phyloP scores from a whole-genome alignment of 2,888 invertebrate species.

The Mythimna impura region DNA sequence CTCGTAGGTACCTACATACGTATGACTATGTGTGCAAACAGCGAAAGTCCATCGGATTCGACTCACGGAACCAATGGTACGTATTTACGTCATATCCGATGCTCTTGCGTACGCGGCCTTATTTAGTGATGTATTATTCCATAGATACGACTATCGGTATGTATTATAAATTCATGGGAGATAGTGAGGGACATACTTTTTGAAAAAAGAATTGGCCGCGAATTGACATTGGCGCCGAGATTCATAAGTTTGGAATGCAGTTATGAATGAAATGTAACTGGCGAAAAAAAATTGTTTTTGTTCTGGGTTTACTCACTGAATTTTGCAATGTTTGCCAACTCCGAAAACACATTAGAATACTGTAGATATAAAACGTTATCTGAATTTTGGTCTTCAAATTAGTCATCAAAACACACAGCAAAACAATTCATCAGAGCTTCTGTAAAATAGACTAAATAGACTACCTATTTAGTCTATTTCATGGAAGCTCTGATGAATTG shows the following conservation, averaged over 20 bases:
- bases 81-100: slow-evolving; percentile 73
- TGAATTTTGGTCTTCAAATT: background rate
- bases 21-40: slow-evolving; percentile 70
- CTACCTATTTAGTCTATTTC: no score
- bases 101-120: slow-evolving; percentile 65
- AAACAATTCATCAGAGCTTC: slow-evolving; percentile 10
- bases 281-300: background rate
- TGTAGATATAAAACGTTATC: background rate
- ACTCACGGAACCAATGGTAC: slow-evolving; percentile 70
- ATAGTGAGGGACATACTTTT: slow-evolving; percentile 52
- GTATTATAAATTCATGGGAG: slow-evolving; percentile 57
- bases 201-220: slow-evolving; percentile 44
- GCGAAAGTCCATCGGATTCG: slow-evolving; percentile 72
- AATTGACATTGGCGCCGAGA: slow-evolving; percentile 53
- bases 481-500: background rate
- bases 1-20: slow-evolving; percentile 14
- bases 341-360: background rate
- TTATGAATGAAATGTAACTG: slow-evolving; percentile 27
- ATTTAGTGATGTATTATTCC: slow-evolving; percentile 66
- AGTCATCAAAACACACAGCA: slow-evolving; percentile 26
- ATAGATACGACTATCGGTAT: slow-evolving; percentile 58
- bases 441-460: slow-evolving; percentile 12
- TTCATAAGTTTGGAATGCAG: slow-evolving; percentile 50
- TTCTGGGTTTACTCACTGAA: slow-evolving; percentile 16
- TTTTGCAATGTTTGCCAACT: slow-evolving; percentile 13